These are phyloP conservation scores for Volucella zonaria DNA, from an alignment of 2,888 invertebrate genomes.

Conservation along the genomic window DNA sequence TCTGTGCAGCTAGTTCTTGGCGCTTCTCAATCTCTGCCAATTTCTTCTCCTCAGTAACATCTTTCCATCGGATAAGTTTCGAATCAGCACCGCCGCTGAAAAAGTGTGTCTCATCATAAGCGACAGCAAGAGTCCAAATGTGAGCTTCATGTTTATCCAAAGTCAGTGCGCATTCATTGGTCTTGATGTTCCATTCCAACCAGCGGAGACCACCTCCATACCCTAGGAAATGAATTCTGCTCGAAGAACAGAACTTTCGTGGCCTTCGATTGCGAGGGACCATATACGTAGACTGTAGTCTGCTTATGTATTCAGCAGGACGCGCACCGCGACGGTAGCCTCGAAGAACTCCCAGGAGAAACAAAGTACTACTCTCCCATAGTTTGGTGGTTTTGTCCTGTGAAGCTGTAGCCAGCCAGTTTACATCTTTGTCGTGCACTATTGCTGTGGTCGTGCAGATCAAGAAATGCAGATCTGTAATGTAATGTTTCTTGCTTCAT, in stretches of 20 bases:
- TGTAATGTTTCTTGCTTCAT: no score
- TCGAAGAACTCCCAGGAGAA: constrained; percentile 89
- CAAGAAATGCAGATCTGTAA: constrained; percentile 81
- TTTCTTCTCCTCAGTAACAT: constrained; percentile 90
- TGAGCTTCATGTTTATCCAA: constrained; percentile 95
- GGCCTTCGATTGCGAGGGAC: constrained; percentile 90
- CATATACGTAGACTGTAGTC: constrained; percentile 95
- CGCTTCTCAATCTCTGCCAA: constrained; percentile 86
- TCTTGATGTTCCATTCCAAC: constrained; percentile 96
- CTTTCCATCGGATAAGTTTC: constrained; percentile 91
- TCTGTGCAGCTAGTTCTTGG: constrained; percentile 87
- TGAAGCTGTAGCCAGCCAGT: constrained; percentile 95
- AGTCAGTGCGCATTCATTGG: constrained; percentile 92
- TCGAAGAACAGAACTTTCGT: constrained; percentile 93
- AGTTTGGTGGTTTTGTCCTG: constrained; percentile 97
- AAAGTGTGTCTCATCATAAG: constrained; percentile 86
- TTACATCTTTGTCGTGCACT: constrained; percentile 97
- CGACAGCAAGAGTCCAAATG: constrained; percentile 91
- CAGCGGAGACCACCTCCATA: constrained; percentile 92
- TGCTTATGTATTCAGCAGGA: constrained; percentile 91
- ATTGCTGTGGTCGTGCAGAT: constrained; percentile 87
- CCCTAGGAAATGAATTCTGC: constrained; percentile 92
- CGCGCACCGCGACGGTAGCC: constrained; percentile 96
- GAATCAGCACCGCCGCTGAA: constrained; percentile 96
- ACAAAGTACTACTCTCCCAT: constrained; percentile 89